phyloP scores from a whole-genome alignment of 1,140 invertebrate genomes.

The Saxidomus purpurata region DNA sequence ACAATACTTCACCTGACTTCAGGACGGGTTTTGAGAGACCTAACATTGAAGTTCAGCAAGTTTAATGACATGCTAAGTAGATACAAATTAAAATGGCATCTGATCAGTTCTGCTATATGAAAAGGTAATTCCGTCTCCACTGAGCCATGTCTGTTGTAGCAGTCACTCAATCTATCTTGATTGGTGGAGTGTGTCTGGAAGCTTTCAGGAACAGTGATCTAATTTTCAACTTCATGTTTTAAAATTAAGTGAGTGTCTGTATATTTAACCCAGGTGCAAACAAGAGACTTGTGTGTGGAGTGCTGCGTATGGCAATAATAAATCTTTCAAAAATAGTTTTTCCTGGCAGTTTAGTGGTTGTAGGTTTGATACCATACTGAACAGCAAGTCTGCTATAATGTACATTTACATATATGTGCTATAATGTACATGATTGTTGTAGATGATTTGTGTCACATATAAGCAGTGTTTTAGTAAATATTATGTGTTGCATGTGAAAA shows the following conservation, averaged over 20 bases:
- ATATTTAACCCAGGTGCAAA: background rate
- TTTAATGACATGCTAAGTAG: conserved; percentile 32
- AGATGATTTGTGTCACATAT: too few relatives aligned
- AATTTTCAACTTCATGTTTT: background rate
- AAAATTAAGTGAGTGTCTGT: background rate
- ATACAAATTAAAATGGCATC: conserved; percentile 15
- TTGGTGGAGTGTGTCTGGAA: background rate
- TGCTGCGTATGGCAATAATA: too few relatives aligned
- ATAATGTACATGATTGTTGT: too few relatives aligned
- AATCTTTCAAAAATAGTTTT: too few relatives aligned
- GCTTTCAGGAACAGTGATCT: background rate
- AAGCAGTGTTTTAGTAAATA: too few relatives aligned
- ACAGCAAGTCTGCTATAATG: too few relatives aligned
- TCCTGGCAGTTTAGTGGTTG: too few relatives aligned
- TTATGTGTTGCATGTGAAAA: too few relatives aligned
- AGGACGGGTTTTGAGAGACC: background rate
- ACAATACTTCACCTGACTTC: too few relatives aligned
- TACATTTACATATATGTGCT: too few relatives aligned
- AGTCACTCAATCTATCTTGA: background rate
- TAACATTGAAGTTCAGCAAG: background rate
- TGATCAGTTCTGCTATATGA: conserved; percentile 2
- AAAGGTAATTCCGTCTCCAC: background rate
- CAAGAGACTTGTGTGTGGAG: too few relatives aligned
- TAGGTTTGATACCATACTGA: too few relatives aligned
- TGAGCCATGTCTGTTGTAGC: conserved; percentile 3